Evolutionary conservation across 2,888 invertebrate genomes (phyloP), one percentile per base, ranked within the genome.

Genomic region (Microctonus hyperodae): DNA sequence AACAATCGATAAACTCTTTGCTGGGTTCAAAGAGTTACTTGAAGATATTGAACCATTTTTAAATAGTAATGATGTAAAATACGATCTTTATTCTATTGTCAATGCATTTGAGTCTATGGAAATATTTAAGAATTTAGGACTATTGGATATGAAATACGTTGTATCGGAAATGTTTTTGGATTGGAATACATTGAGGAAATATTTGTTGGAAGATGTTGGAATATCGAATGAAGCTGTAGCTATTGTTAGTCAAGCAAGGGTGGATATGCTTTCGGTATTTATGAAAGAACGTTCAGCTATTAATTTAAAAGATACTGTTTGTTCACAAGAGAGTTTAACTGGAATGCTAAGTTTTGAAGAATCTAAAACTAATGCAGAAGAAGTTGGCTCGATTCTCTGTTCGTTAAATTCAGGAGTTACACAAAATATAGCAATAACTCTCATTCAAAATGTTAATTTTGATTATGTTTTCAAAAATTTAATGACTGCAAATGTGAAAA

Each of bases 381-480:
- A 80, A 11, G 81, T 87, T n/a, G 79, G 82, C 4, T 83, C 84
- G 0, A 85, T 86, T 76, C 84, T 88, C 75, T 88, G 88, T 55
- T 82, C 79, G 0, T 71, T 88, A n/a, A 72, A 76, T 1, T 86
- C 87, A 23, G 75, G 80, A 0, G 80, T 79, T 9, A 85, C 82
- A 0, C 85, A 85, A 75, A 83, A 84, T 28, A 75, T 87, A 9
- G 69, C 86, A 0, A 78, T 85, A 0, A 83, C 84, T 20, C 77
- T 88, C 4, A 67, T 87, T 16, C 83, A 81, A 44, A 86, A 86
- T 63, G 71, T 88, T 2, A 86, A 88, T 64, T 85, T 81, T 13
- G 75, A 78, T 37, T 80, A 80, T 37, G 75, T 82, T 22, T 79
- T 82, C n/a, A 77, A 74, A 64, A 81, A 76, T 20, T 77, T 88